Evolutionary conservation across 2,888 invertebrate species (phyloP), one percentile per base, ranked within the genome.

Genomic region (Torymus texanus): DNA sequence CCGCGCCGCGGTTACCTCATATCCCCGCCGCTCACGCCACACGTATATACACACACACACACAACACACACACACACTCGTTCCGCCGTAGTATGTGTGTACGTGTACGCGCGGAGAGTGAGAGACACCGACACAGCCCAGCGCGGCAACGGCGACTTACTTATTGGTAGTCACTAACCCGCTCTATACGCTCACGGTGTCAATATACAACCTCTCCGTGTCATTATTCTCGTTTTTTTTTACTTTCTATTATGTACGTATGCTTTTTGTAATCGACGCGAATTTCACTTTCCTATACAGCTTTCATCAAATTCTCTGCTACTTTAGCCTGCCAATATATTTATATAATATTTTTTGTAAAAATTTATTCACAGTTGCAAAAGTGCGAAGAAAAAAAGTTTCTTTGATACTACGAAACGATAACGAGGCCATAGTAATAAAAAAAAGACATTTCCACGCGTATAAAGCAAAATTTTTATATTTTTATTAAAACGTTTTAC

Each of bases 1-100:
- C 67, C 74, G 86, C 74, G 78, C 68, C 82, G 84, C 80, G 86
- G 88, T 88, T 89, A 88, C 88, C 89, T 88, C 89, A 88, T 87
- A 86, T 87, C 87, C 87, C 83, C 78, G 78, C 82, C 75, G 72
- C 74, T 79, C 77, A 58, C 79, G 73, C 29, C 59, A n/a, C 61
- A 29, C 71, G 58, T 16, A 18, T 29, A 50, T 50, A 41, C 83
- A 83, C 82, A 24, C 24, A 24, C 24, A 24, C 24, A 24, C 84
- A 83, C 84, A 74, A n/a, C n/a, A n/a, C n/a, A n/a, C n/a, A n/a
- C 82, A 82, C 84, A 82, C 82, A 84, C 84, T 18, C 29, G 18
- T n/a, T 14, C 8, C 41, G 21, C 16, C 56, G 62, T 53, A 55
- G 58, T 13, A 18, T 58, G 71, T 24, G 21, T 41, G 55, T 61